phyloP scores from a whole-genome alignment of 2,888 invertebrate genomes.

The Eupsilia transversa region DNA sequence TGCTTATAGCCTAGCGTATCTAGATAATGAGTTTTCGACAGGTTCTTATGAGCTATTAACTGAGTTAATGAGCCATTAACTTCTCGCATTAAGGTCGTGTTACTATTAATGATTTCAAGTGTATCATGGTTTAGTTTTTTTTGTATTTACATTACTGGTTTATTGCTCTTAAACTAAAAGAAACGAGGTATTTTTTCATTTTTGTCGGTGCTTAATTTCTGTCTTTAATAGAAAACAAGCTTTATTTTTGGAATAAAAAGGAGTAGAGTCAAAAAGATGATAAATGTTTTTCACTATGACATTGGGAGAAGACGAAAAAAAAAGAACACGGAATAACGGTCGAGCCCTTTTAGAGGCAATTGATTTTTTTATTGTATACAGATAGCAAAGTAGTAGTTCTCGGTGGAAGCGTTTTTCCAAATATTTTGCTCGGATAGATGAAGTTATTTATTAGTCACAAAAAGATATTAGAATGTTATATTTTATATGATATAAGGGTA shows the following conservation, averaged over 20 bases:
- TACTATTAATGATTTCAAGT: slow-evolving; percentile 14
- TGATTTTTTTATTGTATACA: too few species aligned
- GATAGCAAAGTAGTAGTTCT: background rate
- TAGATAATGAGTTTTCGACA: slow-evolving; percentile 34
- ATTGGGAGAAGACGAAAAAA: too few species aligned
- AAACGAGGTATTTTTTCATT: background rate
- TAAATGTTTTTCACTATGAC: too few species aligned
- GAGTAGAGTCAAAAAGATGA: background rate
- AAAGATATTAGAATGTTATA: too few species aligned
- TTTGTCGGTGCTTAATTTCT: background rate
- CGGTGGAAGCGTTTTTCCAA: background rate
- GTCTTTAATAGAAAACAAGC: background rate
- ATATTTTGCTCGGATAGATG: background rate
- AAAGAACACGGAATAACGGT: too few species aligned
- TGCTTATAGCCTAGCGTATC: slow-evolving; percentile 10
- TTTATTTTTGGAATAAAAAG: background rate
- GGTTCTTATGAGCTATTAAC: slow-evolving; percentile 38
- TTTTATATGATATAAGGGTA: too few species aligned
- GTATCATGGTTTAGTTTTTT: background rate
- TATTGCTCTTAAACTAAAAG: background rate
- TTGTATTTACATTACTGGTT: background rate
- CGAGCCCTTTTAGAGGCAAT: too few species aligned
- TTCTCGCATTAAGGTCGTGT: slow-evolving; percentile 7
- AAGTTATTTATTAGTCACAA: background rate
- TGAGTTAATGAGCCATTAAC: slow-evolving; percentile 29